Percentiles rank a stretch among this genome's conserved stretches.
These are phyloP conservation scores for Rhodeus uyekii DNA, from an alignment of 2,797 vertebrate genomes.

Conservation along the genomic window DNA sequence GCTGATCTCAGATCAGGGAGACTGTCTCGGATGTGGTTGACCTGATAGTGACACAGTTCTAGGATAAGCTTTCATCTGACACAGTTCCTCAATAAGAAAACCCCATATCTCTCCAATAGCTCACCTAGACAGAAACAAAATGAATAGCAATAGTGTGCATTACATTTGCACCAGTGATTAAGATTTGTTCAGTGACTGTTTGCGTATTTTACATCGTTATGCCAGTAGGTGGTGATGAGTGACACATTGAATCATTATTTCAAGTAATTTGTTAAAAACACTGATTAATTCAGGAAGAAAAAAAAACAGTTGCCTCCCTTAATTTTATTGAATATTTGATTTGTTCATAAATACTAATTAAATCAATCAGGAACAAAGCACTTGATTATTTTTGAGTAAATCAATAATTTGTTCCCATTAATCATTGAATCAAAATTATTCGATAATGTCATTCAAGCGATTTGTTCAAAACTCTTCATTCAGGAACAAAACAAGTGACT, in stretches of 20 bases:
- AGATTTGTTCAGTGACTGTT: neutral
- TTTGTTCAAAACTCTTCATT: neutral
- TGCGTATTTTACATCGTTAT: neutral
- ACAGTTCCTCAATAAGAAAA: neutral
- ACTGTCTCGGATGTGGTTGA: neutral
- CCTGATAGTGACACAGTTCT: slow-evolving; percentile 17
- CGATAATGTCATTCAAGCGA: neutral
- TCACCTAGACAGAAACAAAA: neutral
- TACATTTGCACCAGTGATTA: neutral
- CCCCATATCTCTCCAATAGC: neutral
- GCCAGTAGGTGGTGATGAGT: neutral
- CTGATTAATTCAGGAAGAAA: neutral
- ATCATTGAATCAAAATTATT: neutral
- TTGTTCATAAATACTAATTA: neutral
- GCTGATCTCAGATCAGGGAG: slow-evolving; percentile 35
- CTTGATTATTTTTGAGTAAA: neutral
- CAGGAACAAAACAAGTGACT: neutral
- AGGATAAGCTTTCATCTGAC: slow-evolving; percentile 6
- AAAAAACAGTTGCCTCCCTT: neutral
- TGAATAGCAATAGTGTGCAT: neutral
- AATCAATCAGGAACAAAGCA: neutral
- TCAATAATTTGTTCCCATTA: neutral
- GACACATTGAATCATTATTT: neutral
- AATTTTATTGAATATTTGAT: neutral
- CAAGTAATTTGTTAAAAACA: neutral